Percentiles rank a stretch among this genome's conserved stretches.
These are phyloP conservation scores for Picus viridis DNA, from an alignment of 2,797 vertebrate species.

Conservation along the genomic window DNA sequence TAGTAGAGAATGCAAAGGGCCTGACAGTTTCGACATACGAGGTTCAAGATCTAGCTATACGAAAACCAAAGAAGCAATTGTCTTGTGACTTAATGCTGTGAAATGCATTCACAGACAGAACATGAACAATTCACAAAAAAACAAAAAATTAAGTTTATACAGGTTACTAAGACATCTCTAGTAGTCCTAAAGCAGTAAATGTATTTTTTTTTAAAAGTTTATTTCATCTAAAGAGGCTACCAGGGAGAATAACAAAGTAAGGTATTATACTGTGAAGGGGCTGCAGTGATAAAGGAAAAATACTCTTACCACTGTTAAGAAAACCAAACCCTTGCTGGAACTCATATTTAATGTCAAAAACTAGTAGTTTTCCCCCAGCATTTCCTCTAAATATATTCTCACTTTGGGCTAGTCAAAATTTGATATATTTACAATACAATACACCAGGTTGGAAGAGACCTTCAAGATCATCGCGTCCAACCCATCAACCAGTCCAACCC, in stretches of 20 bases:
- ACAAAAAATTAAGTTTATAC: neutral
- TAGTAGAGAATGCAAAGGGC: neutral
- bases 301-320: neutral
- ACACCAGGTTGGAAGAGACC: too few species aligned
- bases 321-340: neutral
- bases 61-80: neutral
- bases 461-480: too few species aligned
- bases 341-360: neutral
- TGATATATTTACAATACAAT: too few species aligned
- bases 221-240: neutral
- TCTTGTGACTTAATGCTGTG: neutral
- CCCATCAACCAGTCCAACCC: too few species aligned
- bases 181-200: neutral
- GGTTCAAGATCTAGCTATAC: neutral
- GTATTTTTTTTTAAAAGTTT: neutral
- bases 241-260: neutral
- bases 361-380: rapidly evolving
- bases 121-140: neutral
- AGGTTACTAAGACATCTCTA: neutral
- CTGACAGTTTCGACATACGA: neutral
- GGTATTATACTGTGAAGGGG: neutral
- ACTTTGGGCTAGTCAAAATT: neutral
- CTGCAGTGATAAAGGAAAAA: neutral
- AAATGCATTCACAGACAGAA: neutral
- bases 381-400: neutral